Percentiles rank a stretch among this genome's conserved stretches.
These are phyloP conservation scores for Pammene fasciana DNA, from an alignment of 2,888 invertebrate species.

Conservation along the genomic window DNA sequence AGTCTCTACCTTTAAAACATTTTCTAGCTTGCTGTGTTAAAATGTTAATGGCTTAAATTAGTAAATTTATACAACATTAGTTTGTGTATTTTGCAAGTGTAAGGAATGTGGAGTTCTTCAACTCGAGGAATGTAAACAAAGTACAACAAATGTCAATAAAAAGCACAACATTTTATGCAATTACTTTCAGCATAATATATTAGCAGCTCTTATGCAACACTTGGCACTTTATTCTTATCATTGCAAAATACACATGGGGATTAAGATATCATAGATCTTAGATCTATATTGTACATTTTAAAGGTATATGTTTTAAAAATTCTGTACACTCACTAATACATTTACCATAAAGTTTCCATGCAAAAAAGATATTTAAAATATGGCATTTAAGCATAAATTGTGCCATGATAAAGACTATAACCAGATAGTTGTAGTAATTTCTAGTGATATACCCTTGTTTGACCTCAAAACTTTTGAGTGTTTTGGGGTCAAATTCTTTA, in stretches of 20 bases:
- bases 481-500: no score
- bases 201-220: not conserved
- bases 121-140: slow-evolving; percentile 40
- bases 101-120: slow-evolving; percentile 25
- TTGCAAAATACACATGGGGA: slow-evolving; percentile 15
- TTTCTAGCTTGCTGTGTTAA: not conserved
- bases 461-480: no score
- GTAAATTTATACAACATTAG: not conserved
- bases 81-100: not conserved
- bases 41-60: no score
- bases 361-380: no score
- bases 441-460: no score
- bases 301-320: not conserved
- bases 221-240: slow-evolving; percentile 5
- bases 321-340: no score
- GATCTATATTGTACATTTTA: not conserved
- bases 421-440: no score
- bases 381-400: no score
- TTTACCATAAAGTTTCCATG: no score
- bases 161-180: not conserved
- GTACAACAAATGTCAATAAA: not conserved
- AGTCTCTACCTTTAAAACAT: not conserved
- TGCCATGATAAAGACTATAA: no score
- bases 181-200: not conserved
- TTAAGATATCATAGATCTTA: no score